Conservation (phyloP, 2,113 vertebrate genomes). For the Neolamprologus fasciatus region DNA sequence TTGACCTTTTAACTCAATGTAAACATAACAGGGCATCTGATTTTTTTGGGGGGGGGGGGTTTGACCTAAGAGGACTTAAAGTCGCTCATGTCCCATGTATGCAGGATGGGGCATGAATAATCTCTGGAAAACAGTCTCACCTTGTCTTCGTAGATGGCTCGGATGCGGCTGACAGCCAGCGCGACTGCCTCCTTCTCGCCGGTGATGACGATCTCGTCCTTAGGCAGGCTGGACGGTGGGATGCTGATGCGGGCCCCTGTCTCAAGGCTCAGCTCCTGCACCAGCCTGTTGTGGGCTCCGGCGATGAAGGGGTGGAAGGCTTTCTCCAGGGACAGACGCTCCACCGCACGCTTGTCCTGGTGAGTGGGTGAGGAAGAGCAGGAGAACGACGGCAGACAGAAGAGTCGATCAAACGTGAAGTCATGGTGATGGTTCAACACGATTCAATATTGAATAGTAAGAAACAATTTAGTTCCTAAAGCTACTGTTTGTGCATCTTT, state of each 20-base stretch:
- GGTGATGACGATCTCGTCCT: conserved; percentile 75
- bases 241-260: conserved; percentile 72
- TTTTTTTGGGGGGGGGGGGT: accelerated
- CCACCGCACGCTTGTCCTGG: conserved; percentile 73
- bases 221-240: conserved; percentile 67
- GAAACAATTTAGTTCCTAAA: neutral
- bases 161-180: conserved; percentile 62
- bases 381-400: neutral
- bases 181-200: conserved; percentile 73
- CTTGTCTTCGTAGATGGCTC: conserved; percentile 74
- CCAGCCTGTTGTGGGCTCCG: conserved; percentile 69
- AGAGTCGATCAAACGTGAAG: neutral
- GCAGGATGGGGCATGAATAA: neutral
- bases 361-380: neutral
- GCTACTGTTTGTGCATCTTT: neutral
- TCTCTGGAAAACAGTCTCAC: conserved; percentile 24
- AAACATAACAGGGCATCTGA: neutral
- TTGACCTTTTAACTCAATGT: neutral
- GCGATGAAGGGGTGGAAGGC: conserved; percentile 72
- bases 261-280: conserved; percentile 73
- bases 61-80: neutral
- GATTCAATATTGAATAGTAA: neutral
- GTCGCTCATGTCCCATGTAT: neutral
- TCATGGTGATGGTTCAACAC: neutral
- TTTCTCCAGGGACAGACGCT: conserved; percentile 72